Base-by-base conservation (phyloP, 2,797 vertebrate genomes). In the Odontamblyopus rebecca region DNA sequence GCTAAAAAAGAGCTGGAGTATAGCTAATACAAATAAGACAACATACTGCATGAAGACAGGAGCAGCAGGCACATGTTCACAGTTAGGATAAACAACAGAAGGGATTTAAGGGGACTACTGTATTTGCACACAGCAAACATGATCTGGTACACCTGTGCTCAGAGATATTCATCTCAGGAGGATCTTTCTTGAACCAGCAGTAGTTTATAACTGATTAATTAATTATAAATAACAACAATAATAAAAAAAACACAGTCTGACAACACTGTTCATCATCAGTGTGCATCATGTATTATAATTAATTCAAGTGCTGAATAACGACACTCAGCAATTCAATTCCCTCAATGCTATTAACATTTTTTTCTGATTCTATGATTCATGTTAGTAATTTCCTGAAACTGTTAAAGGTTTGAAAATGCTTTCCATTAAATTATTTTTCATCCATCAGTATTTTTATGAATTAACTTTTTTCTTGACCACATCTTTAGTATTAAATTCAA, bases 21-120 rank as follows among this genome's bases (percentile, higher is more conserved):
- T 38, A 63, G 68, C 61, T 67, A 74, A 77, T 69, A 70, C 70
- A 87, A 82, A 89, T 80, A 87, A 73, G 73, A 68, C 67, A 38
- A 76, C 62, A 75, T 69, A 80, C 57, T 51, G 77, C 41, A 13
- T 84, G 57, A 81, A 66, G 48, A 84, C 85, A 88, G 12, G 59
- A 76, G 82, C 59, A 56, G 74, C 44, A 83, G 82, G 69, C 78
- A 79, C 81, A 76, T 76, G 70, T 67, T 73, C 64, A 30, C 67
- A 67, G 41, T 78, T 82, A 68, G 79, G 79, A 89, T 75, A 84
- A 87, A 89, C 83, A 88, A 38, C 79, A 78, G 59, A 87, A 80
- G 73, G 83, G 80, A 72, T 76, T 26, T 15, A 15, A 72, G 77
- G 50, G 66, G 67, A 76, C 71, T 59, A 41, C 70, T 23, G 3